A percentile compares a stretch with the other conserved stretches of the same genome.
These are phyloP conservation scores for Eufriesea mexicana DNA, from an alignment of 1,140 invertebrate species.

Conservation along the genomic window DNA sequence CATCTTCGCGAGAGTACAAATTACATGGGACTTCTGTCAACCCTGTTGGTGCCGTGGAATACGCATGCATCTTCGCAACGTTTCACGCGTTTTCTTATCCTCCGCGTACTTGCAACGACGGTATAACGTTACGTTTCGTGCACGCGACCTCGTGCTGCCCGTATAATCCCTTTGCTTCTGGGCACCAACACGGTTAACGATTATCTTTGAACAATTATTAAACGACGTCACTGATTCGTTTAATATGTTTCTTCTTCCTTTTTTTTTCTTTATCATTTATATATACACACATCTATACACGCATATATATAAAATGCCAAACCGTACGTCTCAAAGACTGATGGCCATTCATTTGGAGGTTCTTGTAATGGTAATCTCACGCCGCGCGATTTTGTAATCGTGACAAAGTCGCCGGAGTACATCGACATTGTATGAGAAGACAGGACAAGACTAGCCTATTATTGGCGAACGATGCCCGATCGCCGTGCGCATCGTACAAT, in stretches of 20 bases:
- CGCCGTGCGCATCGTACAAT: slow-evolving; percentile 75
- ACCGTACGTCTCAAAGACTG: slow-evolving; percentile 59
- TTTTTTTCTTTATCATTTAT: neutral
- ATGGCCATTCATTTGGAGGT: slow-evolving; percentile 75
- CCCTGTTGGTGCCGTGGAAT: neutral
- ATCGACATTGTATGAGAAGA: slow-evolving; percentile 72
- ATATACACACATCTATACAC: neutral
- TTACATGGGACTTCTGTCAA: slow-evolving; percentile 13
- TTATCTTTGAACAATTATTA: slow-evolving; percentile 17
- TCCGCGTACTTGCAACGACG: neutral
- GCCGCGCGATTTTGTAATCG: slow-evolving; percentile 41
- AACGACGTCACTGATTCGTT: neutral
- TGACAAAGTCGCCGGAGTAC: slow-evolving; percentile 55
- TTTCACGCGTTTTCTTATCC: neutral
- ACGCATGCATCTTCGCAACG: too few relatives aligned
- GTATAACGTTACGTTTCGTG: neutral
- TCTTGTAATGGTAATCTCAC: slow-evolving; percentile 74
- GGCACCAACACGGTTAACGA: slow-evolving; percentile 7
- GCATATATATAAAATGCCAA: slow-evolving; percentile 26
- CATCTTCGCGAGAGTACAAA: slow-evolving; percentile 44
- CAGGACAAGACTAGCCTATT: slow-evolving; percentile 80
- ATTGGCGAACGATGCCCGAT: slow-evolving; percentile 70
- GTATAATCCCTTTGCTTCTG: neutral
- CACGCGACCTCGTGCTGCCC: neutral
- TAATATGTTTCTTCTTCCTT: slow-evolving; percentile 4